These are phyloP conservation scores for Nasonia giraulti DNA, from an alignment of 1,140 invertebrate species.

Conservation along the genomic window DNA sequence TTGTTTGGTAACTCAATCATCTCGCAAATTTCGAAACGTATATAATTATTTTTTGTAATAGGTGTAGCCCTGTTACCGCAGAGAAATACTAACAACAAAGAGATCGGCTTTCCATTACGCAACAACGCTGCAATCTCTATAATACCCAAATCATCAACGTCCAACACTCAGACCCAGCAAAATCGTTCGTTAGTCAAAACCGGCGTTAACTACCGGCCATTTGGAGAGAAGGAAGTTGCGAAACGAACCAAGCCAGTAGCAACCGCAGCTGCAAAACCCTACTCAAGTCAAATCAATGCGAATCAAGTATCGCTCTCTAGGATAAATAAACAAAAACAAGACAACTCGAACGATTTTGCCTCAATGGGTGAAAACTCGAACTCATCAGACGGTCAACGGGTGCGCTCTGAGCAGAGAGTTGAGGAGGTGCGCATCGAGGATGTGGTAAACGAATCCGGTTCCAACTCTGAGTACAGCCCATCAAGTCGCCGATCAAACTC, in stretches of 20 bases:
- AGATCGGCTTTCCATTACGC: conserved; percentile 76
- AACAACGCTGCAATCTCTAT: conserved; percentile 82
- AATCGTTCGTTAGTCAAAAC: conserved; percentile 55
- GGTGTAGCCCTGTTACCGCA: conserved; percentile 71
- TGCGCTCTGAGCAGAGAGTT: conserved; percentile 69
- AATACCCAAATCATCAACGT: conserved; percentile 75
- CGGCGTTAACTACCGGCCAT: conserved; percentile 67
- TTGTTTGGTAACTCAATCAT: not conserved
- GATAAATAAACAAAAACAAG: conserved; percentile 66
- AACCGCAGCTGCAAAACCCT: conserved; percentile 67
- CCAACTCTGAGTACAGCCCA: conserved; percentile 67
- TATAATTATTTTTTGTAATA: conserved; percentile 49
- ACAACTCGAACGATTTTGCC: conserved; percentile 65
- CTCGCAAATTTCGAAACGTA: not conserved
- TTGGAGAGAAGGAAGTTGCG: conserved; percentile 63
- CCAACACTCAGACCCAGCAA: conserved; percentile 1
- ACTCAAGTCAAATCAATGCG: conserved; percentile 64
- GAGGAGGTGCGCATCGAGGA: conserved; percentile 71
- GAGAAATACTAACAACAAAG: conserved; percentile 72
- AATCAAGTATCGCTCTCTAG: conserved; percentile 69
- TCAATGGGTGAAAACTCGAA: conserved; percentile 71
- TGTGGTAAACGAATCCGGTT: conserved; percentile 68
- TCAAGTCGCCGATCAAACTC: conserved; percentile 61
- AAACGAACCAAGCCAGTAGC: conserved; percentile 70
- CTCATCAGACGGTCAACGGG: conserved; percentile 67